Evolutionary conservation across 2,113 vertebrate genomes (phyloP), one percentile per base, ranked within the genome.

Genomic region (Globicephala melas): DNA sequence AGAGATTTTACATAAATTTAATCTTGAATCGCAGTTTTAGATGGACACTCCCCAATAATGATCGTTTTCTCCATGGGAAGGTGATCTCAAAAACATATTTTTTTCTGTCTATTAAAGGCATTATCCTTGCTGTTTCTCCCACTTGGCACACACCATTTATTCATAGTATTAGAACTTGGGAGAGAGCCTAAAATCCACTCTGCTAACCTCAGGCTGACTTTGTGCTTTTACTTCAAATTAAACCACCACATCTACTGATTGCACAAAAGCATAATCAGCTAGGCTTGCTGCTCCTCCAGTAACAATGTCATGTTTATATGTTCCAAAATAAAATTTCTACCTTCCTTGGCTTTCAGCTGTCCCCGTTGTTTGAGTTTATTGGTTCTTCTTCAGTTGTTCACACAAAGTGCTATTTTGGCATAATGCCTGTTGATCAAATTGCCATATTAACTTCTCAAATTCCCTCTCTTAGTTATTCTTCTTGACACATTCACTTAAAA

Each of bases 171-270:
- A 58, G 70, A 33, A 17, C 41, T 94, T 97, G 97, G 96, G 88
- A 76, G 38, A 21, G 44, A 97, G 97, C 94, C 97, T 88, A 96
- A 97, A 97, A 91, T 14, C 70, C 87, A 97, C 95, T 97, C 91
- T 92, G 58, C 91, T 96, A 92, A 96, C 97, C 91, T 88, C 96
- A 95, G 91, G 91, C 68, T 55, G 97, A 77, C 53, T 95, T 84
- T 62, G 31, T 53, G 55, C 47, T 96, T 96, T 95, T 74, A 80
- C 20, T 85, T 76, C 70, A 84, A 67, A 89, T 83, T 70, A 95
- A 96, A 90, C 87, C 85, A 91, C 97, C 76, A 53, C 53, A 70
- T 96, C 95, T 87, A 65, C 74, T 95, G 83, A 83, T 17, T 70
- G 44, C 80, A 87, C 74, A 80, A 92, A 95, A 76, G 55, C 84